Percentiles rank a stretch among this genome's conserved stretches.
phyloP scores from a whole-genome alignment of 2,888 invertebrate genomes.

The Papilio demoleus region DNA sequence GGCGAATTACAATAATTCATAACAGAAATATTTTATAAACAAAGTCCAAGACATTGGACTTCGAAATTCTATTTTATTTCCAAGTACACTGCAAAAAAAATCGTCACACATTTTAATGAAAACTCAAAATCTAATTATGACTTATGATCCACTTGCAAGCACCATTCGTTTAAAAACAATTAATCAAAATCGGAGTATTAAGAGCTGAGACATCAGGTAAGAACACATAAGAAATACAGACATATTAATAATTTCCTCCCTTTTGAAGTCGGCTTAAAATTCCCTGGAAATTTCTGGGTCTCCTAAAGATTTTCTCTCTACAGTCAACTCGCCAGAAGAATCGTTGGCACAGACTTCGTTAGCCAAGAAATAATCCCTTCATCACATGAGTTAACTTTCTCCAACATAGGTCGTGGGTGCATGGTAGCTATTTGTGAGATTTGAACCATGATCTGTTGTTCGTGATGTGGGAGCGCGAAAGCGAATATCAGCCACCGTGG shows the following conservation, averaged over 20 bases:
- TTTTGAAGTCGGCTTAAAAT: too few species aligned
- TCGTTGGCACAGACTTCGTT: not conserved
- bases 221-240: too few species aligned
- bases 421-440: constrained; percentile 23
- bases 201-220: too few species aligned
- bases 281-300: too few species aligned
- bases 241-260: too few species aligned
- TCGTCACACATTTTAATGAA: not conserved
- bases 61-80: not conserved
- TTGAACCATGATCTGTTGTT: constrained; percentile 35
- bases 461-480: constrained; percentile 41
- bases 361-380: not conserved
- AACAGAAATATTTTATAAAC: not conserved
- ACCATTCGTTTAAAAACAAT: too few species aligned
- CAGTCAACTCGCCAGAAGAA: not conserved
- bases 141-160: too few species aligned
- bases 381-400: constrained; percentile 18
- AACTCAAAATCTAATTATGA: too few species aligned
- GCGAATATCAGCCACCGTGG: constrained; percentile 21
- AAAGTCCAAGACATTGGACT: not conserved
- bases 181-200: too few species aligned
- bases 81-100: not conserved
- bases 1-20: not conserved
- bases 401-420: constrained; percentile 18
- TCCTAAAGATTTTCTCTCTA: too few species aligned